A percentile compares a stretch with the other conserved stretches of the same genome.
Conservation (phyloP, 2,888 invertebrate genomes). For the Nymphalis polychloros region DNA sequence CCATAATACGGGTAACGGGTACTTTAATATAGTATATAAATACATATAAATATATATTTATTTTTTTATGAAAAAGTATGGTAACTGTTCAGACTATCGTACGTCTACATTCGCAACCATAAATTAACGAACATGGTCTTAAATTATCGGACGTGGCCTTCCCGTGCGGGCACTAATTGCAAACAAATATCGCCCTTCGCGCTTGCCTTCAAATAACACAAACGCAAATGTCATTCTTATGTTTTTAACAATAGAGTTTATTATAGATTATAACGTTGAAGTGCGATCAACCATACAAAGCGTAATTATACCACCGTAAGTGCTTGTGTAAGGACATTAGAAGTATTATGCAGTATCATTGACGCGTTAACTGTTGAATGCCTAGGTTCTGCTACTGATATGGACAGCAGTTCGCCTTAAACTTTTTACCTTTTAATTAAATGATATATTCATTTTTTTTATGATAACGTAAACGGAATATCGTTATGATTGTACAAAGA, state of each 20-base stretch:
- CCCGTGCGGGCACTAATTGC: slow-evolving; percentile 68
- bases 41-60: background rate
- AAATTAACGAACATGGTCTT: slow-evolving; percentile 37
- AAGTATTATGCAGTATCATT: slow-evolving; percentile 28
- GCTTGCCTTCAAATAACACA: background rate
- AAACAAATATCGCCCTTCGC: slow-evolving; percentile 46
- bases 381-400: slow-evolving; percentile 31
- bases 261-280: slow-evolving; percentile 1
- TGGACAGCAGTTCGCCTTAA: background rate
- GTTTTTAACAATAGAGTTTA: background rate
- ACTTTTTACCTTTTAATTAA: slow-evolving; percentile 13
- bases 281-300: slow-evolving; percentile 7
- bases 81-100: slow-evolving; percentile 5
- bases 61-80: background rate
- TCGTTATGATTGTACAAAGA: background rate
- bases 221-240: slow-evolving; percentile 11
- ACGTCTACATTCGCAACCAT: slow-evolving; percentile 13
- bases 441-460: slow-evolving; percentile 4
- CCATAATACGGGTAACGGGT: no score
- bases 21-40: background rate
- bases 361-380: slow-evolving; percentile 50
- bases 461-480: background rate
- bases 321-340: slow-evolving; percentile 34
- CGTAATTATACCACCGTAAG: slow-evolving; percentile 24
- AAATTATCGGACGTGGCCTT: slow-evolving; percentile 60